phyloP scores from a whole-genome alignment of 1,140 invertebrate genomes.

The Cotesia glomerata region DNA sequence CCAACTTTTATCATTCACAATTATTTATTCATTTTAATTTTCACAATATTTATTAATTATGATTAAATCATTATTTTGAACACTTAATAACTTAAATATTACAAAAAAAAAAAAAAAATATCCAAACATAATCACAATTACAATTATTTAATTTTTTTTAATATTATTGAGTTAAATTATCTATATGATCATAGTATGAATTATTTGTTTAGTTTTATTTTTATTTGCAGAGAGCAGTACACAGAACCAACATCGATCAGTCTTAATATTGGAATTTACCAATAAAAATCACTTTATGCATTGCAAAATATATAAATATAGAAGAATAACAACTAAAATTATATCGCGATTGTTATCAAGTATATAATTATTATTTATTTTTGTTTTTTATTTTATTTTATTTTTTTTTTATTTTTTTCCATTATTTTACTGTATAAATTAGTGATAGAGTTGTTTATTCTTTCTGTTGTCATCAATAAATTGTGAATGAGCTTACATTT shows the following conservation, averaged over 20 bases:
- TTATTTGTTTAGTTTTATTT: conserved; percentile 5
- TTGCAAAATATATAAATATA: conserved; percentile 60
- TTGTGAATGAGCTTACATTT: background rate
- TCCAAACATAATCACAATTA: background rate
- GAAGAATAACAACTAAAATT: conserved; percentile 55
- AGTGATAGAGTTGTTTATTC: too few relatives aligned
- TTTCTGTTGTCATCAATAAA: background rate
- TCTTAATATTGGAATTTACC: conserved; percentile 55
- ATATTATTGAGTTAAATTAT: background rate
- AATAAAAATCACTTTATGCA: conserved; percentile 53
- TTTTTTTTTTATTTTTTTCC: background rate
- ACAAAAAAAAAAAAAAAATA: background rate
- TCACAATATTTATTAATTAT: background rate
- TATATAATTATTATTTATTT: background rate
- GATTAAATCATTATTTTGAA: background rate
- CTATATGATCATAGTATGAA: conserved; percentile 18
- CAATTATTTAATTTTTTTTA: background rate
- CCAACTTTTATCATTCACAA: background rate
- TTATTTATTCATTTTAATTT: background rate
- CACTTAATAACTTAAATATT: background rate
- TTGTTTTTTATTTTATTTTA: background rate
- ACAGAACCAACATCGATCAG: conserved; percentile 59
- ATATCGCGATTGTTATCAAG: background rate
- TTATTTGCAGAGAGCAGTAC: conserved; percentile 43
- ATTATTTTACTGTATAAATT: background rate